Conservation (phyloP, 2,888 invertebrate genomes). For the Perizoma flavofasciatum region DNA sequence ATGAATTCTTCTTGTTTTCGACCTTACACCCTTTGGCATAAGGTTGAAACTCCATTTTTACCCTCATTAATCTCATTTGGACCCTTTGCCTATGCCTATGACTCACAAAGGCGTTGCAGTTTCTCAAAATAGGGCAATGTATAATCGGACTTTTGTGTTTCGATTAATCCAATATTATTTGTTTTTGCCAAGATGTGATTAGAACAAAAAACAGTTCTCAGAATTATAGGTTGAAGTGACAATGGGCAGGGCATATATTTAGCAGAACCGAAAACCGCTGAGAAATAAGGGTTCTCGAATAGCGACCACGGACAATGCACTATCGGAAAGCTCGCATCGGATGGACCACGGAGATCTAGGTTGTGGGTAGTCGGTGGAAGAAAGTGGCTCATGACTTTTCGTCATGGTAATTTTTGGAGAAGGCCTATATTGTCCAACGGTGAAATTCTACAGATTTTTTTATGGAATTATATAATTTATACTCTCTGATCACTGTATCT, state of each 20-base stretch:
- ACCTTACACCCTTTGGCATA: conserved; percentile 50
- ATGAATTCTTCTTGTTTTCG: conserved; percentile 55
- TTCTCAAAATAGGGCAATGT: conserved; percentile 64
- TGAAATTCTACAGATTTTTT: too few species aligned
- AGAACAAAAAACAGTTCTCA: background rate
- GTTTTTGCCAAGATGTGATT: background rate
- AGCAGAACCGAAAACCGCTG: too few species aligned
- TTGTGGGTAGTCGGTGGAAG: too few species aligned
- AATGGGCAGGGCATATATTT: too few species aligned
- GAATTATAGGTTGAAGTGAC: background rate
- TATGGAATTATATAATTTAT: too few species aligned
- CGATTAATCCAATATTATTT: background rate
- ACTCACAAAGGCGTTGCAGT: conserved; percentile 66
- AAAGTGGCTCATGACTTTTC: too few species aligned
- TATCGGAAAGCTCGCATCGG: background rate
- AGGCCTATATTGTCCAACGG: too few species aligned
- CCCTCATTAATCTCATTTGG: conserved; percentile 60
- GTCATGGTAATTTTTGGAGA: too few species aligned
- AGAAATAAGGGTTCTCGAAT: too few species aligned
- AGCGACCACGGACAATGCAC: background rate
- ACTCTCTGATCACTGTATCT: too few species aligned
- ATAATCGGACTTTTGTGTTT: conserved; percentile 5
- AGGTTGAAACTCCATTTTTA: conserved; percentile 47
- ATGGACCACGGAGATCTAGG: too few species aligned
- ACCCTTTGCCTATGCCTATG: conserved; percentile 63